Evolutionary conservation across 2,888 invertebrate species (phyloP).

Genomic region (Xylota sylvarum): DNA sequence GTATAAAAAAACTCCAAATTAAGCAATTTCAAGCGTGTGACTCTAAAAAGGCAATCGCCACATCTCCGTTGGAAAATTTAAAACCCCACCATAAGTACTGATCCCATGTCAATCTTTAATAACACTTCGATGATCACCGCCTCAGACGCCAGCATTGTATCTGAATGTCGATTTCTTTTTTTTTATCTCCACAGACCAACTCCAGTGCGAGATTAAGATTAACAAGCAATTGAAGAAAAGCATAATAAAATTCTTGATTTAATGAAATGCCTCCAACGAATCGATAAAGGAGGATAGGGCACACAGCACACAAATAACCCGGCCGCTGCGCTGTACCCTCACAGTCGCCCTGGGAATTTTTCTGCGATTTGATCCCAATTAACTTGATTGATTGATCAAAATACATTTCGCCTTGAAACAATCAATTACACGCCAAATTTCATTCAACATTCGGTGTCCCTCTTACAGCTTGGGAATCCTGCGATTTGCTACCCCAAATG

Average conservation of each 20-base stretch:
- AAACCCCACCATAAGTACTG: constrained; percentile 17
- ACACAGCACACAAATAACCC: not conserved
- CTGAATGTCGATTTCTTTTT: constrained; percentile 7
- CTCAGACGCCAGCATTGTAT: constrained; percentile 4
- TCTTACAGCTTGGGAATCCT: constrained; percentile 10
- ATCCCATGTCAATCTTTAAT: constrained; percentile 43
- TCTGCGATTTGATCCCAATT: constrained; percentile 68
- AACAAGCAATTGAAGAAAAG: constrained; percentile 28
- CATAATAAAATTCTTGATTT: constrained; percentile 44
- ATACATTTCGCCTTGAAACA: constrained; percentile 66
- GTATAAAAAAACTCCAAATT: not conserved
- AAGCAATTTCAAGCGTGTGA: not conserved
- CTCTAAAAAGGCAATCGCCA: not conserved
- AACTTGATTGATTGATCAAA: constrained; percentile 75
- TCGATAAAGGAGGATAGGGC: not conserved
- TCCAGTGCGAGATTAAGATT: constrained; percentile 29
- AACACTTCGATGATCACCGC: constrained; percentile 44
- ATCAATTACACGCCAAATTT: constrained; percentile 73
- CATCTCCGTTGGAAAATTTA: not conserved
- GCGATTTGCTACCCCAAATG: constrained; percentile 32
- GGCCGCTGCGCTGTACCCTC: not conserved
- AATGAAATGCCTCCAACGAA: constrained; percentile 30
- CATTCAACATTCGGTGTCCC: constrained; percentile 37
- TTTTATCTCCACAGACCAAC: constrained; percentile 11
- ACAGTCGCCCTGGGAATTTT: constrained; percentile 43